phyloP scores from a whole-genome alignment of 2,797 vertebrate genomes.

The Arrhamphus sclerolepis region DNA sequence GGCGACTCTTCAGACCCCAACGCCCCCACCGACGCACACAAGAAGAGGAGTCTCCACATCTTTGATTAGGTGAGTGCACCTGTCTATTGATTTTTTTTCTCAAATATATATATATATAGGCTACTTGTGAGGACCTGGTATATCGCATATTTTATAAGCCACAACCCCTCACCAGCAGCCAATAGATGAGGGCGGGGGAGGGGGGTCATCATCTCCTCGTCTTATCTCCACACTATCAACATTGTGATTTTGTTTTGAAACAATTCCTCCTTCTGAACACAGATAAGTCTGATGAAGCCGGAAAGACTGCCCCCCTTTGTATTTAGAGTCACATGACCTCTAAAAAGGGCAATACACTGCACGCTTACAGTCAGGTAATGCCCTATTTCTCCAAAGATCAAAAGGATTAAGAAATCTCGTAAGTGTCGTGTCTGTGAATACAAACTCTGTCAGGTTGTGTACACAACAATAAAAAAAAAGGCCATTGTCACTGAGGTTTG shows the following conservation, averaged over 20 bases:
- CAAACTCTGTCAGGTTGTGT: slow-evolving; percentile 44
- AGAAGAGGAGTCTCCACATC: slow-evolving; percentile 55
- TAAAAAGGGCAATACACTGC: slow-evolving; percentile 63
- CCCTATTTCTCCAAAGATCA: slow-evolving; percentile 71
- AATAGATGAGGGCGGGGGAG: slow-evolving; percentile 61
- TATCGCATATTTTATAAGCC: slow-evolving; percentile 52
- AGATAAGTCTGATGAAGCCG: slow-evolving; percentile 69
- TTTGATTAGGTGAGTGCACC: slow-evolving; percentile 14
- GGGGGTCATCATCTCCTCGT: slow-evolving; percentile 58
- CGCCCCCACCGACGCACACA: slow-evolving; percentile 31
- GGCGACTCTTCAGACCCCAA: slow-evolving; percentile 31
- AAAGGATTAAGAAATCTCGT: slow-evolving; percentile 65
- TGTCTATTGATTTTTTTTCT: too few species aligned
- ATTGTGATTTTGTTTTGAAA: slow-evolving; percentile 68
- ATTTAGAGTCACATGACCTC: slow-evolving; percentile 68
- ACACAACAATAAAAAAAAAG: slow-evolving; percentile 34
- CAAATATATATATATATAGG: too few species aligned
- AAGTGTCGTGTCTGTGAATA: slow-evolving; percentile 43
- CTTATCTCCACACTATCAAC: slow-evolving; percentile 78
- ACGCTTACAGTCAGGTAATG: slow-evolving; percentile 69
- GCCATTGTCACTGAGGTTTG: slow-evolving; percentile 1
- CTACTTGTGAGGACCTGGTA: slow-evolving; percentile 21
- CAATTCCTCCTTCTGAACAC: slow-evolving; percentile 55
- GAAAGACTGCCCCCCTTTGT: slow-evolving; percentile 73
- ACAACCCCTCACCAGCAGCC: slow-evolving; percentile 66